A percentile compares a stretch with the other conserved stretches of the same genome.
Evolutionary conservation across 2,888 invertebrate genomes (phyloP).

Genomic region (Lithophane socia): DNA sequence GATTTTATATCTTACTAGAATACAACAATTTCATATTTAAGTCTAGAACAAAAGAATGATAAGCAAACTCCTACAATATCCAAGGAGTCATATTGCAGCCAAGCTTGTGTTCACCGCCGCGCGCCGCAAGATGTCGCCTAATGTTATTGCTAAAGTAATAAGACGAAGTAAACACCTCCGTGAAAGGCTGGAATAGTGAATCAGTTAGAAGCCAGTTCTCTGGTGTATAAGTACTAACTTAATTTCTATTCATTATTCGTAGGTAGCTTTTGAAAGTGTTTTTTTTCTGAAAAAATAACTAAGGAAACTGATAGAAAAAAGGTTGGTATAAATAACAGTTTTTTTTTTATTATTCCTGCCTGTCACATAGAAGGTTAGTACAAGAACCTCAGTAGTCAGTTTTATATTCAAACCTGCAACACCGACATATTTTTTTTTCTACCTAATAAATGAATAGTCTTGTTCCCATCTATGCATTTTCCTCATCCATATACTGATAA

Average conservation of each 20-base stretch:
- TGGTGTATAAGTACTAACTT: not conserved
- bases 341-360: not conserved
- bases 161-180: constrained; percentile 32
- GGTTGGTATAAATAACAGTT: not conserved
- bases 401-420: not conserved
- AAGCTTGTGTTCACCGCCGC: constrained; percentile 38
- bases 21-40: not conserved
- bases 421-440: not conserved
- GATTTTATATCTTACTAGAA: not conserved
- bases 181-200: constrained; percentile 19
- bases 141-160: constrained; percentile 37
- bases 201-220: not conserved
- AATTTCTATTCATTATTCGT: not conserved
- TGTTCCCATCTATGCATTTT: constrained; percentile 7
- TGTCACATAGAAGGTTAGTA: not conserved
- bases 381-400: too few species aligned
- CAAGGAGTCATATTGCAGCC: constrained; percentile 27
- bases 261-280: not conserved
- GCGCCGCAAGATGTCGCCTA: constrained; percentile 51
- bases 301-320: not conserved
- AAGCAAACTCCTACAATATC: constrained; percentile 20
- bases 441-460: not conserved
- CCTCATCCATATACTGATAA: not conserved
- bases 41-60: constrained; percentile 12
- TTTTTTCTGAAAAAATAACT: not conserved